Evolutionary conservation across 2,888 invertebrate genomes (phyloP), one percentile per base, ranked within the genome.

Genomic region (Dasypolia templi): DNA sequence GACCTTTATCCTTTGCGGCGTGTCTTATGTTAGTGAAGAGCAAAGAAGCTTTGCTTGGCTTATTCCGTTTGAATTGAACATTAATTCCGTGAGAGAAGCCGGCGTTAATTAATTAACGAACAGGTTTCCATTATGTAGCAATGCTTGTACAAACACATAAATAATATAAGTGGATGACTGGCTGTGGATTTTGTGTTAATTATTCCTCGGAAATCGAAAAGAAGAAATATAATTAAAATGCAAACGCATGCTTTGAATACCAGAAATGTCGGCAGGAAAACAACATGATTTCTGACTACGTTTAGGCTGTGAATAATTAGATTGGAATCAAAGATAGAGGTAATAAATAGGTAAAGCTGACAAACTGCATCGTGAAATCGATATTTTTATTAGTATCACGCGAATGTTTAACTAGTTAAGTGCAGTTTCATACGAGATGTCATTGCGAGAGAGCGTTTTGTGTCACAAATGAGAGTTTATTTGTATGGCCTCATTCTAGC

Each of bases 1-100:
- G n/a, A n/a, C n/a, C n/a, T n/a, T n/a, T n/a, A n/a, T n/a, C n/a
- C n/a, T 72, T 56, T 32, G 62, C 14, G 35, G 56, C 22, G 17
- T 32, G 29, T 64, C 42, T 64, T 70, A 32, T 46, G 53, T 46
- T n/a, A 51, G 44, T n/a, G 42, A 56, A 69, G 46, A 68, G 32
- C 29, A 46, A 53, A 42, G 49, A 53, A 42, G 58, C 53, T 61
- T 67, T 32, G 9, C 32, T 29, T 63, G 17, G 58, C 35, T 19
- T 62, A 58, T 22, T 32, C 72, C 62, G 62, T 72, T 78, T 73
- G 55, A 65, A 59, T 68, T 19, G 26, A 44, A 68, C 49, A 19
- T 58, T 73, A 44, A 44, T 22, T 58, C 35, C 26, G 26, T 14
- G 39, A 32, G 56, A 56, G 12, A 64, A 67, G 42, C 49, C 44